Conservation (phyloP, 1,140 invertebrate genomes). For the Drosophila melanica region DNA sequence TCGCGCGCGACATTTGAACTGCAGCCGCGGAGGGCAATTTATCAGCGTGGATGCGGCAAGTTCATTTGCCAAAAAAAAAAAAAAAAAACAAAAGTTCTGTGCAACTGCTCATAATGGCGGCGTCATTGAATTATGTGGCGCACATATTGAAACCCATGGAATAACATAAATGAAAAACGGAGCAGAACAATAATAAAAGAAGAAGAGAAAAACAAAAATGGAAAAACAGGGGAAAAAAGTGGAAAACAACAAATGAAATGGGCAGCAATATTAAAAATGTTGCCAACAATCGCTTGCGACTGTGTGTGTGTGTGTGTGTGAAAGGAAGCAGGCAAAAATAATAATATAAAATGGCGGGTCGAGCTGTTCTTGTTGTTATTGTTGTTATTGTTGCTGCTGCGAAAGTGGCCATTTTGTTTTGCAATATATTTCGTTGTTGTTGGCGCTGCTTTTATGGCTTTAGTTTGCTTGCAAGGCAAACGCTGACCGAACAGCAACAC, state of each 20-base stretch:
- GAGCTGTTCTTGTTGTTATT: conserved; percentile 45
- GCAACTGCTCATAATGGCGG: conserved; percentile 2
- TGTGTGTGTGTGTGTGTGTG: conserved; percentile 5
- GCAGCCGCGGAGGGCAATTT: conserved; percentile 27
- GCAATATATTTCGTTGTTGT: conserved; percentile 66
- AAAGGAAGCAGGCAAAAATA: conserved; percentile 59
- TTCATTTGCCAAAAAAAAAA: conserved; percentile 35
- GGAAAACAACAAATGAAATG: conserved; percentile 24
- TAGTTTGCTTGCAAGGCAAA: conserved; percentile 63
- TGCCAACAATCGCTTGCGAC: conserved; percentile 1
- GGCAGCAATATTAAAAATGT: conserved; percentile 47
- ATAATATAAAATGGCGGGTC: conserved; percentile 70
- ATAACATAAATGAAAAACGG: conserved; percentile 12
- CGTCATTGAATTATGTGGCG: conserved; percentile 47
- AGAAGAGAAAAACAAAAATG: neutral
- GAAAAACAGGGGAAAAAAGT: neutral
- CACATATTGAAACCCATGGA: conserved; percentile 34
- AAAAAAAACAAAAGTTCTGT: no score
- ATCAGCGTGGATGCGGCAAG: conserved; percentile 21
- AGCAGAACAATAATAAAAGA: no score
- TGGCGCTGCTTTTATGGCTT: conserved; percentile 65
- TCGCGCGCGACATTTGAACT: conserved; percentile 46
- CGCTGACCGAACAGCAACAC: conserved; percentile 47
- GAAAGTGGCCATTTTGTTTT: conserved; percentile 65
- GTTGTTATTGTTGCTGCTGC: conserved; percentile 18